phyloP scores from a whole-genome alignment of 2,888 invertebrate species.

The Lysandra coridon region DNA sequence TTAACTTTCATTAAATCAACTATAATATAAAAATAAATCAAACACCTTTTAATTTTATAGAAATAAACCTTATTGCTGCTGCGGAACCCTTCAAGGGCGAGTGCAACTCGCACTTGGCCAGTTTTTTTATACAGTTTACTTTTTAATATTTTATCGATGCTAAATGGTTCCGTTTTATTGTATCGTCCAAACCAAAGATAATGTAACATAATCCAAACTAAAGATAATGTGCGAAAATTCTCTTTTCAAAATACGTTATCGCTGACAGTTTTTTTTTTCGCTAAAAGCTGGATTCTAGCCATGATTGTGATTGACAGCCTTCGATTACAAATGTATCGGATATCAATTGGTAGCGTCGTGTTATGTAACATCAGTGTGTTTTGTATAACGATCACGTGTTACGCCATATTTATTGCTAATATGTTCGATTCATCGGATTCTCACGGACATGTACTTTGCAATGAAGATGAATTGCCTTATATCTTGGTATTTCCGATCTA shows the following conservation, averaged over 20 bases:
- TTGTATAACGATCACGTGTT: slow-evolving; percentile 61
- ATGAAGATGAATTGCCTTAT: neutral
- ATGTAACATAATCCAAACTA: neutral
- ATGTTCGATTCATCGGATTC: slow-evolving; percentile 56
- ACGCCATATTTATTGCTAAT: slow-evolving; percentile 68
- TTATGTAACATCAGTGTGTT: slow-evolving; percentile 1
- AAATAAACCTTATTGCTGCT: no score
- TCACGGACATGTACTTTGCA: slow-evolving; percentile 39
- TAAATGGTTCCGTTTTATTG: neutral
- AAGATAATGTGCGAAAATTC: neutral
- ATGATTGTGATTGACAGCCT: slow-evolving; percentile 16
- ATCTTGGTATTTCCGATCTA: neutral
- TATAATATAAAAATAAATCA: no score
- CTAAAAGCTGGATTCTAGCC: neutral
- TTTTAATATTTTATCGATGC: no score
- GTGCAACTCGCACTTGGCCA: no score
- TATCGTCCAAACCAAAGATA: neutral
- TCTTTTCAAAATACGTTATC: neutral
- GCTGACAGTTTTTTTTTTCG: neutral
- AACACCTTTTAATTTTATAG: no score
- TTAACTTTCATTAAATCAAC: no score
- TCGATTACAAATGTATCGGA: slow-evolving; percentile 9
- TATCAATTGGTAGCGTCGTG: neutral
- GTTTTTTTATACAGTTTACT: no score
- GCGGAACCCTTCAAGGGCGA: no score